These are phyloP conservation scores for Tamandua tetradactyla DNA, from an alignment of 2,797 vertebrate species.

Conservation along the genomic window DNA sequence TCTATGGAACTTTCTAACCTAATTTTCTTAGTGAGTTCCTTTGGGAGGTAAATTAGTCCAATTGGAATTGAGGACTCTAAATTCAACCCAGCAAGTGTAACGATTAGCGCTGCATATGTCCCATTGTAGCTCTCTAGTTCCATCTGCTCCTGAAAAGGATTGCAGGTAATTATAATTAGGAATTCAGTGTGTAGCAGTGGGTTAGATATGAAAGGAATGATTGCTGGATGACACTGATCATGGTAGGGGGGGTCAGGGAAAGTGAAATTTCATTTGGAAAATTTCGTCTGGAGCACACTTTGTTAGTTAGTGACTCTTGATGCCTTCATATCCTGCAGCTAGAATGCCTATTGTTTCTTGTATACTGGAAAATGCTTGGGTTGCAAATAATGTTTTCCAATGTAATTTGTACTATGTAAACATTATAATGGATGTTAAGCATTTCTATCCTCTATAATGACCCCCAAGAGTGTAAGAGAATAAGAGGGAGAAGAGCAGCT, in stretches of 20 bases:
- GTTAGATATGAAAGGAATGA: conserved; percentile 15
- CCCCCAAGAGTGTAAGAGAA: background rate
- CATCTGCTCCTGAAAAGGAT: conserved; percentile 52
- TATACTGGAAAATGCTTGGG: background rate
- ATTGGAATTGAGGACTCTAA: background rate
- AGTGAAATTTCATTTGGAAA: background rate
- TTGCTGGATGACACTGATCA: conserved; percentile 1
- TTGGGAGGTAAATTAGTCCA: background rate
- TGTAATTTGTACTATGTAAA: background rate
- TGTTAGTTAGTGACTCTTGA: background rate
- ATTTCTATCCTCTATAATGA: background rate
- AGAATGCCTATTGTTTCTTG: conserved; percentile 6
- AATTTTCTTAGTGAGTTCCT: conserved; percentile 11
- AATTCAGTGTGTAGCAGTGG: conserved; percentile 21
- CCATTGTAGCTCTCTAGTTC: background rate
- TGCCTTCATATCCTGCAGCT: background rate
- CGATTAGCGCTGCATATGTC: conserved; percentile 44
- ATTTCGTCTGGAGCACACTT: background rate
- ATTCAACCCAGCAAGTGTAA: background rate
- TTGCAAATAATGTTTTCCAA: background rate
- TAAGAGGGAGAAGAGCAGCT: background rate
- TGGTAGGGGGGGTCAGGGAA: background rate
- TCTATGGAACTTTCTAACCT: background rate
- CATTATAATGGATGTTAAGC: background rate
- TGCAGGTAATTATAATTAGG: background rate